A percentile compares a stretch with the other conserved stretches of the same genome.
These are phyloP conservation scores for Xylocopa sonorina DNA, from an alignment of 1,140 invertebrate species.

Conservation along the genomic window DNA sequence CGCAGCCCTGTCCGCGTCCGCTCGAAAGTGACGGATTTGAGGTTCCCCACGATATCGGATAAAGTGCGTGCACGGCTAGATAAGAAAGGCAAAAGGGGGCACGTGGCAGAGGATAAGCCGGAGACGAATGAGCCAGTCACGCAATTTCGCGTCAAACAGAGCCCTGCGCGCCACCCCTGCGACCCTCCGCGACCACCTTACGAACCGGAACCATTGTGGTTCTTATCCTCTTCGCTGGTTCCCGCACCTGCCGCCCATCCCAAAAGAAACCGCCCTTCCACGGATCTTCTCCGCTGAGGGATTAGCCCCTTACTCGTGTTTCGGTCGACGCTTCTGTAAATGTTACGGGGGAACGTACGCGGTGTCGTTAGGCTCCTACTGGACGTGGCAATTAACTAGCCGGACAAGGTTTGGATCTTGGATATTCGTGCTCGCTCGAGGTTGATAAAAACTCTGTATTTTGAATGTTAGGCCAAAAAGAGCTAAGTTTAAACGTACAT, in stretches of 20 bases:
- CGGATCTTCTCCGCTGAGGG: slow-evolving; percentile 46
- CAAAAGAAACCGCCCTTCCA: slow-evolving; percentile 51
- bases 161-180: not conserved
- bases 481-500: too few species aligned
- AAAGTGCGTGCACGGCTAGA: slow-evolving; percentile 65
- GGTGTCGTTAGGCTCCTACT: slow-evolving; percentile 21
- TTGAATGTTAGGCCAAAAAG: too few species aligned
- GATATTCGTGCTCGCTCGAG: not conserved
- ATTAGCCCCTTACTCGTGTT: slow-evolving; percentile 58
- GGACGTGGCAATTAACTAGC: slow-evolving; percentile 52
- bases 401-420: slow-evolving; percentile 8
- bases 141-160: slow-evolving; percentile 64
- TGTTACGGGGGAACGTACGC: slow-evolving; percentile 22
- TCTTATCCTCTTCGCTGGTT: slow-evolving; percentile 52
- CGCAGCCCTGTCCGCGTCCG: slow-evolving; percentile 13
- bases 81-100: slow-evolving; percentile 57
- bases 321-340: slow-evolving; percentile 26
- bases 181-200: slow-evolving; percentile 20
- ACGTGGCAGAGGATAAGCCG: slow-evolving; percentile 64
- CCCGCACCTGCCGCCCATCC: slow-evolving; percentile 55
- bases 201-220: slow-evolving; percentile 38
- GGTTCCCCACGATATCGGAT: slow-evolving; percentile 60
- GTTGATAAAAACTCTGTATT: slow-evolving; percentile 5
- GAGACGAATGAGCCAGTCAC: slow-evolving; percentile 68
- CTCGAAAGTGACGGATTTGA: slow-evolving; percentile 54